These are phyloP conservation scores for Accipiter cooperii DNA, from an alignment of 2,113 vertebrate species.

Conservation along the genomic window DNA sequence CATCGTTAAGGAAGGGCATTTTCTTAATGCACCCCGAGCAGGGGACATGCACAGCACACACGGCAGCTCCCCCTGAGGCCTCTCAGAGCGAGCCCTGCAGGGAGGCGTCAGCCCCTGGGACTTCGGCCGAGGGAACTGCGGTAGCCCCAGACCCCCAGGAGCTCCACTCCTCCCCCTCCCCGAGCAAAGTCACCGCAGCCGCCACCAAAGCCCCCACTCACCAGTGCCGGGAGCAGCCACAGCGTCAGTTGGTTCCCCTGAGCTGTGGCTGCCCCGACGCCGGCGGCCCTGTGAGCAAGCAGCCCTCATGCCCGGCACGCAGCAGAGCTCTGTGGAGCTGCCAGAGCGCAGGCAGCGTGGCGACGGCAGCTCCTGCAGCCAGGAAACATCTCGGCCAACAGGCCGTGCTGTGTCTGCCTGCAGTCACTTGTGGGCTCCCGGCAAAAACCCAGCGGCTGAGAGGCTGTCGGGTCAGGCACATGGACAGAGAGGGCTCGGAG, in stretches of 20 bases:
- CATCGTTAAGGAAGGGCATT: background rate
- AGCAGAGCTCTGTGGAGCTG: background rate
- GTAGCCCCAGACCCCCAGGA: background rate
- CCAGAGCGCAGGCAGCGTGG: background rate
- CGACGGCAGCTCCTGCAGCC: background rate
- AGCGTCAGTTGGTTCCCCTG: rapidly evolving
- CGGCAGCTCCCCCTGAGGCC: background rate
- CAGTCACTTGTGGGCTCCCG: background rate
- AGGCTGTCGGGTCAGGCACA: background rate
- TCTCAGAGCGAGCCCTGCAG: background rate
- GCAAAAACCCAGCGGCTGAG: background rate
- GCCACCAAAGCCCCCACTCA: background rate
- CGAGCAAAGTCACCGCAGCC: background rate
- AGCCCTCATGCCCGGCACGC: background rate
- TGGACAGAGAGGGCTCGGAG: rapidly evolving
- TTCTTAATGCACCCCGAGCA: background rate
- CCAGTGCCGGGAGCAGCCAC: background rate
- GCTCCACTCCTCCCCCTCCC: background rate
- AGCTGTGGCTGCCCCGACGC: rapidly evolving
- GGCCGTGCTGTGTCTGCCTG: too few species aligned
- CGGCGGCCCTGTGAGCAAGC: rapidly evolving
- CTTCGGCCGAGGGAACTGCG: background rate
- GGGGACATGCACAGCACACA: background rate
- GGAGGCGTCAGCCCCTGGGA: background rate
- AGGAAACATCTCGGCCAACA: too few species aligned